phyloP scores from a whole-genome alignment of 35 echinoderm and acorn worm genomes.

The Diadema setosum region DNA sequence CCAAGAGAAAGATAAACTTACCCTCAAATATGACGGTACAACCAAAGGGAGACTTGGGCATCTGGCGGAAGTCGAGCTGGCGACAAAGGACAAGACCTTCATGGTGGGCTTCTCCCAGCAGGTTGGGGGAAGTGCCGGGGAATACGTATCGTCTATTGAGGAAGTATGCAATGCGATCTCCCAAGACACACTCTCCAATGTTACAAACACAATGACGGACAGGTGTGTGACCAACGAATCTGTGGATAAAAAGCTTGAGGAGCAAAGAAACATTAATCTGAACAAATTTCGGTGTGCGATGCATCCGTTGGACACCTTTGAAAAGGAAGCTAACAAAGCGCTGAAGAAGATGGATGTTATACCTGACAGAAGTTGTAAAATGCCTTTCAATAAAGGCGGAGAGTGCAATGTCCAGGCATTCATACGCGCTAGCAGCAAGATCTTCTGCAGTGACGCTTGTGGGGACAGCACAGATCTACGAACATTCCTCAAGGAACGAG shows the following conservation, averaged over 20 bases:
- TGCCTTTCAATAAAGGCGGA: neutral
- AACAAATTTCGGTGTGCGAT: neutral
- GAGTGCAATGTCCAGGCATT: neutral
- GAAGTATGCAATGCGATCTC: neutral
- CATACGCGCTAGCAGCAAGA: neutral
- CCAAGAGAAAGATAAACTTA: neutral
- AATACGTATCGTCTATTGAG: neutral
- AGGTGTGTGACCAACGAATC: neutral
- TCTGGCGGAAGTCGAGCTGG: neutral
- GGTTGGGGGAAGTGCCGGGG: neutral
- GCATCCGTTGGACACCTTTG: neutral
- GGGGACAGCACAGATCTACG: neutral
- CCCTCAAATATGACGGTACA: neutral
- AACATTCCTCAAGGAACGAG: too few species aligned
- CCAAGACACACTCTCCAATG: neutral
- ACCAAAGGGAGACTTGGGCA: neutral
- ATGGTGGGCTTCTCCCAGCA: neutral
- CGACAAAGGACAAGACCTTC: neutral
- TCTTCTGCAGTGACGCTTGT: neutral
- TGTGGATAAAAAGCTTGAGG: too few species aligned
- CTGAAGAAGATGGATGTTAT: too few species aligned
- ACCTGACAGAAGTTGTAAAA: neutral
- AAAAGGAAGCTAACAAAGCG: neutral
- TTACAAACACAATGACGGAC: neutral
- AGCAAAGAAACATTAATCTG: too few species aligned